Percentiles rank a stretch among this genome's conserved stretches.
These are phyloP conservation scores for Nycticorax nycticorax DNA, from an alignment of 2,113 vertebrate species.

Conservation along the genomic window DNA sequence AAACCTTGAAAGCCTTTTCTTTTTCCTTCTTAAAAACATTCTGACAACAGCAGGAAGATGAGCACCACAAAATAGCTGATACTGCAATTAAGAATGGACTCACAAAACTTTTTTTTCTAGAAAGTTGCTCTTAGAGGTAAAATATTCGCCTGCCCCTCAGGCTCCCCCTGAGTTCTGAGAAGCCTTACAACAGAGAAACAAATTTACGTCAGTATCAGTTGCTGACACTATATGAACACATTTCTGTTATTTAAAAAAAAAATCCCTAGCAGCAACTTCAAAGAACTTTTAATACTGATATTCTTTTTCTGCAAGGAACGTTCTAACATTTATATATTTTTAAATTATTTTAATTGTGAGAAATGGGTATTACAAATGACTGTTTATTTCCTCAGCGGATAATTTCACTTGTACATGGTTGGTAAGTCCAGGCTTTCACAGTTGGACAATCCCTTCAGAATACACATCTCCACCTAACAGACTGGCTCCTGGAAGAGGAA, in stretches of 20 bases:
- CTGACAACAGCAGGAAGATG: not conserved
- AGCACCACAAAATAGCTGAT: not conserved
- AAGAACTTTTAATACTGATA: not conserved
- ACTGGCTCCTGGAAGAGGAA: not conserved
- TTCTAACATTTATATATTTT: not conserved
- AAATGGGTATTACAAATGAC: not conserved
- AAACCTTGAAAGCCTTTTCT: not conserved
- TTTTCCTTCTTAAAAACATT: not conserved
- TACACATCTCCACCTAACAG: not conserved
- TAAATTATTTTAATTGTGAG: not conserved
- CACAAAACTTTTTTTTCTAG: not conserved
- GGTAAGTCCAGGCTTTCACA: not conserved
- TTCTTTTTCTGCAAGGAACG: not conserved
- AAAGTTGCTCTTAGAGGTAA: not conserved
- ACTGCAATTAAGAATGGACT: not conserved
- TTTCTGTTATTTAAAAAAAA: not conserved
- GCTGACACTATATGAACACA: not conserved
- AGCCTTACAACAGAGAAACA: not conserved
- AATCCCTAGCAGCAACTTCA: not conserved
- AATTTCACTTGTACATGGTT: not conserved
- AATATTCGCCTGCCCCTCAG: not conserved
- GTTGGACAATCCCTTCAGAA: not conserved
- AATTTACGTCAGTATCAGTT: not conserved
- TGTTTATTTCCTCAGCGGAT: not conserved
- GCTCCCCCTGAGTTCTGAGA: not conserved